Conservation (phyloP, 2,888 invertebrate genomes). For the Antheraea yamamai region DNA sequence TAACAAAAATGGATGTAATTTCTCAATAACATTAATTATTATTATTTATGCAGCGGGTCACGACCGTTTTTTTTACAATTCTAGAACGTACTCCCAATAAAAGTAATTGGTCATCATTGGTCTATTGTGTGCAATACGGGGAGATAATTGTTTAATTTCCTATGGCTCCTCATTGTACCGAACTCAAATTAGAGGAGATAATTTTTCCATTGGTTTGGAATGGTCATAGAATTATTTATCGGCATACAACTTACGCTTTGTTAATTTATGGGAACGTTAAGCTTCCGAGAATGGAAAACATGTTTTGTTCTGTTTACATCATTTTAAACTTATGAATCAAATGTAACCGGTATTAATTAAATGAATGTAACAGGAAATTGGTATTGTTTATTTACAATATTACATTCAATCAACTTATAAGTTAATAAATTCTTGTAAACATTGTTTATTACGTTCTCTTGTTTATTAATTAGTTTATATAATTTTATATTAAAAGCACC, state of each 20-base stretch:
- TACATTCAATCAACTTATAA: not conserved
- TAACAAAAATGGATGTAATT: too few relatives aligned
- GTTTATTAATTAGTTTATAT: not conserved
- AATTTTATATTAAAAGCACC: not conserved
- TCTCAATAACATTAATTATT: too few relatives aligned
- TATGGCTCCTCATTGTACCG: too few relatives aligned
- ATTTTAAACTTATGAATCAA: not conserved
- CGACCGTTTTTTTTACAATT: too few relatives aligned
- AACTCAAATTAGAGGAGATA: not conserved
- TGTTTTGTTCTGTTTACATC: not conserved
- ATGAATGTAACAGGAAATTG: not conserved
- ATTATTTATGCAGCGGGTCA: too few relatives aligned
- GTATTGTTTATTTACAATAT: not conserved
- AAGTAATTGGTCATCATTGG: too few relatives aligned
- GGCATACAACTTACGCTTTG: too few relatives aligned
- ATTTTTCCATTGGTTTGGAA: not conserved
- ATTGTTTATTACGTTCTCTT: not conserved
- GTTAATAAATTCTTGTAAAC: not conserved
- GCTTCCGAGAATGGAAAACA: not conserved
- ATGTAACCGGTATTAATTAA: not conserved
- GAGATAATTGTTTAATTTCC: too few relatives aligned
- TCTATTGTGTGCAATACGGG: too few relatives aligned
- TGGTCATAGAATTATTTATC: too few relatives aligned
- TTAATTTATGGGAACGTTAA: too few relatives aligned
- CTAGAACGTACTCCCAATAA: too few relatives aligned